phyloP scores from a whole-genome alignment of 2,113 vertebrate genomes.

The Entomyzon cyanotis region DNA sequence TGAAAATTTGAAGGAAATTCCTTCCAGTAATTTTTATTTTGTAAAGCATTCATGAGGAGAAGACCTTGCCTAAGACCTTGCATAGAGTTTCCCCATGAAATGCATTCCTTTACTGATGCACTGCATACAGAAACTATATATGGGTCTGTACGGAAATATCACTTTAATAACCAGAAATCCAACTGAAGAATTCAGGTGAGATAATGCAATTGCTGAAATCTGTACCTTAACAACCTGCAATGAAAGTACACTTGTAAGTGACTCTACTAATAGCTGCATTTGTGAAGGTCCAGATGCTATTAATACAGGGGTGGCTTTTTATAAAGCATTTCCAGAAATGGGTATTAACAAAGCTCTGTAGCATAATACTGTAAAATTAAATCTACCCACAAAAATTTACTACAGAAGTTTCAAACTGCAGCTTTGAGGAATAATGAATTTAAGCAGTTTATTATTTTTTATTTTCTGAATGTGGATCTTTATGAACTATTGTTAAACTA shows the following conservation, averaged over 20 bases:
- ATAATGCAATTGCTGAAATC: neutral
- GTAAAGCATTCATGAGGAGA: neutral
- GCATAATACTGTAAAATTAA: neutral
- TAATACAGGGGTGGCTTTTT: accelerated
- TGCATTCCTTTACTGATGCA: neutral
- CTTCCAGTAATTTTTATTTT: neutral
- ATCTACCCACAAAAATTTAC: neutral
- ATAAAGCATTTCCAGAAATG: neutral
- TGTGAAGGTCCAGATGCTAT: neutral
- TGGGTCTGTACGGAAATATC: neutral
- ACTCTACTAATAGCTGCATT: neutral
- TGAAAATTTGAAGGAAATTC: neutral
- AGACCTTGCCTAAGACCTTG: neutral
- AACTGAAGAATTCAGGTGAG: neutral
- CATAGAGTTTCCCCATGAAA: neutral
- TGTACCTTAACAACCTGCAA: neutral
- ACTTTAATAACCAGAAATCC: neutral
- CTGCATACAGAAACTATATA: neutral
- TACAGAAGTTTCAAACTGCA: neutral
- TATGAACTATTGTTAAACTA: neutral
- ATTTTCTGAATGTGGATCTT: neutral
- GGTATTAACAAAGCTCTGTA: neutral
- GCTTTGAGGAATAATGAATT: neutral
- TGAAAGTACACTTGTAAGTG: neutral
- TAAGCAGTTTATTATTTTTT: neutral